Evolutionary conservation across 2,888 invertebrate species (phyloP).

Genomic region (Polyommatus icarus): DNA sequence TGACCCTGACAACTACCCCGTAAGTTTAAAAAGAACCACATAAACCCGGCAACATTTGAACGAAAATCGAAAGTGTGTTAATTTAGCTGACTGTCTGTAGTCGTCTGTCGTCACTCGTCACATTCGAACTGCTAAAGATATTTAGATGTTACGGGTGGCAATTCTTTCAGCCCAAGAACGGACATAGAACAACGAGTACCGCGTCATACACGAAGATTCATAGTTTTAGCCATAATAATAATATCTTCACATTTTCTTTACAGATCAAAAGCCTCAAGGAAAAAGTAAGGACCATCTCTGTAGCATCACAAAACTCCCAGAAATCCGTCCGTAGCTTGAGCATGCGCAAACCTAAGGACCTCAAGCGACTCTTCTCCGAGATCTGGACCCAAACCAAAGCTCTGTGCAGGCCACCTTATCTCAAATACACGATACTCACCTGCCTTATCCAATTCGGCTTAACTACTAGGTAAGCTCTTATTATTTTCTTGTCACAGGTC

Average conservation of each 20-base stretch:
- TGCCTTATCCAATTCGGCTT: constrained; percentile 91
- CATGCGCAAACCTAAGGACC: constrained; percentile 86
- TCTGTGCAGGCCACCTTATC: constrained; percentile 86
- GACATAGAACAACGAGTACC: neutral
- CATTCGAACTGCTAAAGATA: no score
- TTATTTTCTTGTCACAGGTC: neutral
- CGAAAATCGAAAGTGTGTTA: no score
- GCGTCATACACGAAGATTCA: neutral
- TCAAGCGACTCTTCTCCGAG: constrained; percentile 84
- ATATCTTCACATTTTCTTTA: constrained; percentile 36
- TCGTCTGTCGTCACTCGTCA: no score
- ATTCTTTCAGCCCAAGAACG: neutral
- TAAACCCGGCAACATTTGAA: no score
- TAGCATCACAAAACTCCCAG: constrained; percentile 82
- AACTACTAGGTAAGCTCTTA: constrained; percentile 82
- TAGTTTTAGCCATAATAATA: neutral
- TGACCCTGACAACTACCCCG: constrained; percentile 85
- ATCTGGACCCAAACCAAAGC: constrained; percentile 88
- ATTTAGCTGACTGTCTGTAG: no score
- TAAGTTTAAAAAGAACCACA: constrained; percentile 58
- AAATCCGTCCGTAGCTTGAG: constrained; percentile 85
- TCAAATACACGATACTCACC: constrained; percentile 87
- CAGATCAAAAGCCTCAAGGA: constrained; percentile 87
- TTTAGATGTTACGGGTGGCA: neutral
- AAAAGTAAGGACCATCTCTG: constrained; percentile 83